Conservation (phyloP, 2,888 invertebrate genomes). For the Digitonthophagus gazella region DNA sequence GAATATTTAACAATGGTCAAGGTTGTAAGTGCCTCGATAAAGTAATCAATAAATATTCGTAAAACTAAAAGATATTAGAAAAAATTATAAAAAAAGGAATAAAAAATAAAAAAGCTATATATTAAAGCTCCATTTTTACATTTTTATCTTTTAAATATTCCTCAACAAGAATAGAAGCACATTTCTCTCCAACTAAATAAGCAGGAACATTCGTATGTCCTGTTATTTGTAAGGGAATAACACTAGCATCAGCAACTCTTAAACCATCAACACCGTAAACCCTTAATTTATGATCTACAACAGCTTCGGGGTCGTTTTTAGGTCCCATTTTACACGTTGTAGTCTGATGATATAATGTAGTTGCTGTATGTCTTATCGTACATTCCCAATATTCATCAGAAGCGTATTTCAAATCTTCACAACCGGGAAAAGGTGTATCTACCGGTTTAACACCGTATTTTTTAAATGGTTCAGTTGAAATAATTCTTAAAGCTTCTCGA, state of each 20-base stretch:
- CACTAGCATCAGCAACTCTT: slow-evolving; percentile 57
- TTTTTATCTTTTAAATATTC: slow-evolving; percentile 53
- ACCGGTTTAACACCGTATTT: slow-evolving; percentile 50
- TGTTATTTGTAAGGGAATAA: slow-evolving; percentile 56
- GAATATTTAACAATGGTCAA: no score
- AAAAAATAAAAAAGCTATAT: no score
- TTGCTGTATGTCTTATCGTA: slow-evolving; percentile 50
- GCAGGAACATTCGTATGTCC: slow-evolving; percentile 57
- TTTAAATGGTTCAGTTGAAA: slow-evolving; percentile 52
- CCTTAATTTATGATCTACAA: slow-evolving; percentile 56
- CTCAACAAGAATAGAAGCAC: slow-evolving; percentile 54
- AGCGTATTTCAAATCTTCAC: slow-evolving; percentile 46
- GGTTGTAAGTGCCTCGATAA: no score
- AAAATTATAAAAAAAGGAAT: no score
- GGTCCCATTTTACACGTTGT: slow-evolving; percentile 61
- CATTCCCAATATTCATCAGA: slow-evolving; percentile 57
- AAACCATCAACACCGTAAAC: slow-evolving; percentile 55
- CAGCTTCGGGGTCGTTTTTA: slow-evolving; percentile 52
- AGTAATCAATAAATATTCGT: no score
- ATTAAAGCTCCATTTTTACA: no score
- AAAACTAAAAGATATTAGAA: no score
- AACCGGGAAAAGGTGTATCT: slow-evolving; percentile 54
- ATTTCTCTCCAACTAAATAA: slow-evolving; percentile 59
- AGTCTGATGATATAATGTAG: slow-evolving; percentile 56
- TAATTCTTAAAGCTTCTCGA: slow-evolving; percentile 53